Evolutionary conservation across 1,140 invertebrate genomes (phyloP), one percentile per base, ranked within the genome.

Genomic region (Sycobia sp.): DNA sequence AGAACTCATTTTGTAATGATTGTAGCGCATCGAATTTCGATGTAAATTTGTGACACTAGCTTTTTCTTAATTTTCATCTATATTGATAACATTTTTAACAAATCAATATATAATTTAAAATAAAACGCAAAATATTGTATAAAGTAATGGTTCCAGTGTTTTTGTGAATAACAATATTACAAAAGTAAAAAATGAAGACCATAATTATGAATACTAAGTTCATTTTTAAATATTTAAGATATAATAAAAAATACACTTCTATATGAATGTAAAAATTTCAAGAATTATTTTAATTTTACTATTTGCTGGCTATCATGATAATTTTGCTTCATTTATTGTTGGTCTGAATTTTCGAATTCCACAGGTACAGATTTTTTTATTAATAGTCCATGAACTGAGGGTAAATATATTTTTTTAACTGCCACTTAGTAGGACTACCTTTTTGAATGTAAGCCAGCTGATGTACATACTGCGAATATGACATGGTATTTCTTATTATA

Each of bases 121-220:
- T 56, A 67, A 68, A 71, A 43, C 0, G 62, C 32, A 29, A 34
- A 65, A 67, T 51, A 68, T 67, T 72, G 61, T 64, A 68, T 66
- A 67, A 73, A 69, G 70, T 74, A 75, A 68, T 70, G 69, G 73
- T 67, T 76, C 70, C 69, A 73, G 72, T 71, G 72, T 76, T 68
- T 70, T 71, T 70, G 69, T 71, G 50, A 61, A 66, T 66, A 56
- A 65, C 36, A 5, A 36, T 47, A 29, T 23, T 36, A 27, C 47
- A 38, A 38, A 55, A 54, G 1, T 16, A 23, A 61, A 56, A n/a
- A 61, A 25, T 41, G 13, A 23, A 51, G 23, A 43, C 51, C 18
- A 44, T 18, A 3, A 49, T 62, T 46, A 36, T 43, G 51, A 34
- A 43, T 9, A n/a, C 8, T 46, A 53, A 3, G 14, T 53, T 53